Evolutionary conservation across 2,797 vertebrate genomes (phyloP).

Genomic region (Etheostoma nigrum): DNA sequence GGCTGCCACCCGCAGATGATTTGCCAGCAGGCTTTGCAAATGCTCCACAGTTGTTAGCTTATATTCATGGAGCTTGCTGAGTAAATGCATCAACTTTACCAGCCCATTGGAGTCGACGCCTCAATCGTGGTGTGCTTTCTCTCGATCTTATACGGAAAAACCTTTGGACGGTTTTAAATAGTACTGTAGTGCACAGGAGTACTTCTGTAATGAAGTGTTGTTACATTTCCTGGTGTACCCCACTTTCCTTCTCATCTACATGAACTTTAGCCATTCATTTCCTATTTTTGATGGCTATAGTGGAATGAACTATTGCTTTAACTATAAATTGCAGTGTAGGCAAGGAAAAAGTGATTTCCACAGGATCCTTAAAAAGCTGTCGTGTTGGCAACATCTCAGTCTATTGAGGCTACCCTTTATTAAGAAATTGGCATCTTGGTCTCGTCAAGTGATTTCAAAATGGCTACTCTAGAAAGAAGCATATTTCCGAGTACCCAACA

Average conservation of each 20-base stretch:
- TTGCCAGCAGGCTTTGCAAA: slow-evolving; percentile 54
- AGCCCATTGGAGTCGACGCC: slow-evolving; percentile 29
- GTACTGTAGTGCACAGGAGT: background rate
- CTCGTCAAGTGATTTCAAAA: background rate
- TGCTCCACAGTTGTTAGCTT: slow-evolving; percentile 40
- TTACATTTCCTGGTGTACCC: background rate
- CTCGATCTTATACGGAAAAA: background rate
- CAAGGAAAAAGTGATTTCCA: background rate
- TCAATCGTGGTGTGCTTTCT: slow-evolving; percentile 35
- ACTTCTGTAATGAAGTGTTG: background rate
- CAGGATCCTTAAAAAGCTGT: background rate
- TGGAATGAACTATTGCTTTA: background rate
- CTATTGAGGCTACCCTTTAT: background rate
- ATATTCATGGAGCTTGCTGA: slow-evolving; percentile 34
- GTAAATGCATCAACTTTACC: slow-evolving; percentile 32
- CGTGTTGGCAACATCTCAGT: background rate
- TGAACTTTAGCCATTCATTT: background rate
- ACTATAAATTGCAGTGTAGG: background rate
- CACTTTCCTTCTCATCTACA: background rate
- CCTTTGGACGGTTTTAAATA: background rate
- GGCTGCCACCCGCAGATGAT: slow-evolving; percentile 30
- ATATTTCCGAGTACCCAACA: background rate
- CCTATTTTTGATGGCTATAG: background rate
- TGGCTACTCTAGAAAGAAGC: background rate
- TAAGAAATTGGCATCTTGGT: background rate